Percentiles rank a stretch among this genome's conserved stretches.
These are phyloP conservation scores for Euzetes globulus DNA, from an alignment of 2,888 invertebrate genomes.

Conservation along the genomic window DNA sequence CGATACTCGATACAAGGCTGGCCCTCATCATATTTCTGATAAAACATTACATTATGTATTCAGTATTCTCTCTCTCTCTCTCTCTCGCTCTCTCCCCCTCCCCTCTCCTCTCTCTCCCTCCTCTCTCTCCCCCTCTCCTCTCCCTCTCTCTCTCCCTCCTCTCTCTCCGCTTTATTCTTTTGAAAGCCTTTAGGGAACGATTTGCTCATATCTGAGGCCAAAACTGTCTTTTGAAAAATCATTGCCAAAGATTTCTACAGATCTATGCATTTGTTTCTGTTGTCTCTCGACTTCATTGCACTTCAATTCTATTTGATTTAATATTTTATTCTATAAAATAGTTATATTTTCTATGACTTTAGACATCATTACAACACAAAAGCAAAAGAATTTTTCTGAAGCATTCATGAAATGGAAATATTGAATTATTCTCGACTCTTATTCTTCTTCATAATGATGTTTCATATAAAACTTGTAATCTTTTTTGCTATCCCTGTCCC, in stretches of 20 bases:
- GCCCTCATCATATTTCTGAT: too few species aligned
- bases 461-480: neutral
- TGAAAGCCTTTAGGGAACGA: conserved; percentile 12
- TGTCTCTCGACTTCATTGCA: neutral
- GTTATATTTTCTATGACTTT: neutral
- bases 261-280: conserved; percentile 31
- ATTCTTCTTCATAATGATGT: neutral
- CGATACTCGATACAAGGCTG: too few species aligned
- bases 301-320: neutral
- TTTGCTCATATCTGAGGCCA: conserved; percentile 7
- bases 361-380: conserved; percentile 7
- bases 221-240: neutral
- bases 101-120: too few species aligned
- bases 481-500: neutral
- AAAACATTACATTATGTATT: too few species aligned
- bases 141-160: too few species aligned
- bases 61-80: too few species aligned
- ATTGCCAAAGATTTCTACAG: conserved; percentile 16
- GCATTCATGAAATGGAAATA: neutral
- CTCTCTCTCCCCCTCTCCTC: too few species aligned
- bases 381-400: neutral
- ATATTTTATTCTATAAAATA: neutral
- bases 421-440: neutral
- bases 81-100: too few species aligned
- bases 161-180: too few species aligned